Percentiles rank a stretch among this genome's conserved stretches.
Evolutionary conservation across 2,113 vertebrate species (phyloP).

Genomic region (Pangasianodon gigas): DNA sequence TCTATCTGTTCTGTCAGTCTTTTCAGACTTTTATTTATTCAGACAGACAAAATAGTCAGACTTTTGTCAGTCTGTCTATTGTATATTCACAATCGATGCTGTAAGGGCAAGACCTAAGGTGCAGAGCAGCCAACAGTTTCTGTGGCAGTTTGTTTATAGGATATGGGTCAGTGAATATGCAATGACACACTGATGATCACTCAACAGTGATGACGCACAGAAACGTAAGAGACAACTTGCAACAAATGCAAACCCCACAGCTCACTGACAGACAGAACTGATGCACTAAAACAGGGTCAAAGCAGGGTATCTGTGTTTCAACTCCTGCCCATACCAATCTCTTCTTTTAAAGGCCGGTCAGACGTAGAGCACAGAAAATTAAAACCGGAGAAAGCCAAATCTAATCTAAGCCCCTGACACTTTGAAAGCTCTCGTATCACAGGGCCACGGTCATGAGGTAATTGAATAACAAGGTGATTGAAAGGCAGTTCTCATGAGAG

Average conservation of each 20-base stretch:
- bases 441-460: slow-evolving; percentile 33
- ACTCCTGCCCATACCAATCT: neutral
- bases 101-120: neutral
- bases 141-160: neutral
- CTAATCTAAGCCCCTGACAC: slow-evolving; percentile 37
- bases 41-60: neutral
- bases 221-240: neutral
- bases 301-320: neutral
- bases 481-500: neutral
- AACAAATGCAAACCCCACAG: neutral
- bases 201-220: neutral
- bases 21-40: neutral
- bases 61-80: too few species aligned
- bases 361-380: slow-evolving; percentile 14
- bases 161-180: neutral
- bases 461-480: slow-evolving; percentile 36
- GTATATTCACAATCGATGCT: neutral
- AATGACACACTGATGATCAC: neutral
- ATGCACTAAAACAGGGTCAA: slow-evolving; percentile 14
- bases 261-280: neutral
- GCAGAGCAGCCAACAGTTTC: neutral
- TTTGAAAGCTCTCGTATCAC: slow-evolving; percentile 5
- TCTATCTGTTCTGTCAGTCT: too few species aligned
- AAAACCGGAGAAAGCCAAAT: slow-evolving; percentile 10
- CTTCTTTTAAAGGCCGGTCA: slow-evolving; percentile 2